Conservation (phyloP, 2,888 invertebrate species). For the Drosophila ustulata region DNA sequence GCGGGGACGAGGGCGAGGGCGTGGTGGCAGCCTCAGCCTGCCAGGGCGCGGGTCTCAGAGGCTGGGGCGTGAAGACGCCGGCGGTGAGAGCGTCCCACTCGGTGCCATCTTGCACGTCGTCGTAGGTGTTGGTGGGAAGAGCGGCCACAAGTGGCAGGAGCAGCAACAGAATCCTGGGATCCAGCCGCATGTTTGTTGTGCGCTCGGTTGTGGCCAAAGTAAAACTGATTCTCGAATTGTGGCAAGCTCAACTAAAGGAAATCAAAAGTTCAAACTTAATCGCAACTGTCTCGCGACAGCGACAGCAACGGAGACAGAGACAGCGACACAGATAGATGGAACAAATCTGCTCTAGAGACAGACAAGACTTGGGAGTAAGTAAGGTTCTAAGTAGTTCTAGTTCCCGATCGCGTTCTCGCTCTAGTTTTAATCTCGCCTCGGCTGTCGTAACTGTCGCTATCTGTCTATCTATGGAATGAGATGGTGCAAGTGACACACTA, state of each 20-base stretch:
- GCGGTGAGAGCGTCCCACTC: constrained; percentile 34
- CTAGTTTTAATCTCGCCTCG: constrained; percentile 46
- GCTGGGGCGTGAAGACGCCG: constrained; percentile 43
- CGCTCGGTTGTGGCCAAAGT: constrained; percentile 44
- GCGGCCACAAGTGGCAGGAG: constrained; percentile 44
- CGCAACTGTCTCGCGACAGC: constrained; percentile 26
- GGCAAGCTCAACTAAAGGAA: constrained; percentile 42
- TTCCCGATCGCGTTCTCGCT: constrained; percentile 24
- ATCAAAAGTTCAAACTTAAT: constrained; percentile 68
- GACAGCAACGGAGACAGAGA: not conserved
- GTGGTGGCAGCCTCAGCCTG: not conserved
- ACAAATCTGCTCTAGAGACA: constrained; percentile 10
- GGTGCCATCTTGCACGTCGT: constrained; percentile 30
- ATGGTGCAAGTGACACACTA: constrained; percentile 22
- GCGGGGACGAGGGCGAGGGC: not conserved
- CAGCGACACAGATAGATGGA: constrained; percentile 8
- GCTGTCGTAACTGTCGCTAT: constrained; percentile 8
- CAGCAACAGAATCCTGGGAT: constrained; percentile 18
- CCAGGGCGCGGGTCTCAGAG: constrained; percentile 44
- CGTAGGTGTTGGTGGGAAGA: constrained; percentile 11
- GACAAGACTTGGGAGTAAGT: constrained; percentile 6
- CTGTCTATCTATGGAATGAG: constrained; percentile 39
- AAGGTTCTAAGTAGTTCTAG: constrained; percentile 32
- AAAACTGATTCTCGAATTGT: constrained; percentile 58
- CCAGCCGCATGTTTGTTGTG: constrained; percentile 68